phyloP scores from a whole-genome alignment of 2,113 vertebrate species.

The Delphinapterus leucas region DNA sequence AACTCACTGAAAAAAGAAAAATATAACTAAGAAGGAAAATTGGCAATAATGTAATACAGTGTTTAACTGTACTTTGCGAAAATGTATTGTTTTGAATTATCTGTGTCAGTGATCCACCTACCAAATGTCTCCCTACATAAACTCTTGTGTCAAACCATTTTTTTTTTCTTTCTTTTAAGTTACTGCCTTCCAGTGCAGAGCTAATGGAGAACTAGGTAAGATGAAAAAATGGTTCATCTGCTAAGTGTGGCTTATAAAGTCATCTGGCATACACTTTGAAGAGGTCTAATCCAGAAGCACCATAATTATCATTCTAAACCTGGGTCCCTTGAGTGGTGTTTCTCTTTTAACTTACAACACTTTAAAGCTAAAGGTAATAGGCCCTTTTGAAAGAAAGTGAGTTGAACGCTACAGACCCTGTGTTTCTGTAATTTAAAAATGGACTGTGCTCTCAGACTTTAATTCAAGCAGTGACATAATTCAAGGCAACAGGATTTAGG shows the following conservation, averaged over 20 bases:
- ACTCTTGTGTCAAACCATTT: background rate
- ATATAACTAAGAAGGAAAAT: background rate
- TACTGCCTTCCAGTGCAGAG: background rate
- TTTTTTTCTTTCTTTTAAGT: background rate
- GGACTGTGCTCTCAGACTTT: background rate
- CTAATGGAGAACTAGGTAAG: background rate
- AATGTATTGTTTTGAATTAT: conserved; percentile 41
- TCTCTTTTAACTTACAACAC: background rate
- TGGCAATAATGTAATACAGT: background rate
- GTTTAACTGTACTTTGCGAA: background rate
- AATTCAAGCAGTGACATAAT: background rate
- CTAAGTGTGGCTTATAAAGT: background rate
- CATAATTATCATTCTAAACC: background rate
- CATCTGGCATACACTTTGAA: background rate
- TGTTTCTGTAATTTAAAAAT: conserved; percentile 41
- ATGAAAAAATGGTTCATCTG: background rate
- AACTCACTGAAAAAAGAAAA: background rate
- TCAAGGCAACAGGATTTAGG: background rate
- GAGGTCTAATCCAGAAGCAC: background rate
- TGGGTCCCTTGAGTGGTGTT: background rate
- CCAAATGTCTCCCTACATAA: conserved; percentile 30
- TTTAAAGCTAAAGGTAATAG: background rate
- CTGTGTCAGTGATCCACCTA: background rate
- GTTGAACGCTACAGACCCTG: background rate
- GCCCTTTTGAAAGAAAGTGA: background rate